Evolutionary conservation across 2,113 vertebrate genomes (phyloP).

Genomic region (Plotosus lineatus): DNA sequence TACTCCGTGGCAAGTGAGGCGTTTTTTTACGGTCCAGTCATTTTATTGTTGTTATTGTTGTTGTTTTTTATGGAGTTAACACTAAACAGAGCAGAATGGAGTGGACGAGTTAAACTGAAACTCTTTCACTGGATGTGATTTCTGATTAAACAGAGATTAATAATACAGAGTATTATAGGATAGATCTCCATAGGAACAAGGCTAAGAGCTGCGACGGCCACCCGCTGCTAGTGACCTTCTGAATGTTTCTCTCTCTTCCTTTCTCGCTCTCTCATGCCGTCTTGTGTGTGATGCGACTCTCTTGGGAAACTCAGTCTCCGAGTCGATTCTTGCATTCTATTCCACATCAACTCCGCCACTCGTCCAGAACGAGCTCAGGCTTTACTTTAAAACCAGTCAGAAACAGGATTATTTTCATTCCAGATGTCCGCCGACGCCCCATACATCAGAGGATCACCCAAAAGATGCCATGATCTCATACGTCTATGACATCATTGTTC

Average conservation of each 20-base stretch:
- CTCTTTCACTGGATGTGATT: too few species aligned
- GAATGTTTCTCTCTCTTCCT: constrained; percentile 64
- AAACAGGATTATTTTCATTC: background rate
- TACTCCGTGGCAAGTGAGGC: background rate
- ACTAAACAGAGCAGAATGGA: background rate
- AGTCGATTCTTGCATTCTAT: background rate
- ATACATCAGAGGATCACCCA: background rate
- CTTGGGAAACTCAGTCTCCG: background rate
- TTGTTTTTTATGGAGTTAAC: constrained; percentile 2
- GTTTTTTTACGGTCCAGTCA: background rate
- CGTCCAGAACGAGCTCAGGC: background rate
- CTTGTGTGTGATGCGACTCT: constrained; percentile 8
- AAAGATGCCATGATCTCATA: background rate
- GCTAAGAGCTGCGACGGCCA: constrained; percentile 74
- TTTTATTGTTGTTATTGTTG: too few species aligned
- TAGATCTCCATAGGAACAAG: constrained; percentile 52
- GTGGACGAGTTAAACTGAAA: background rate
- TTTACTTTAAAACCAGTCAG: background rate
- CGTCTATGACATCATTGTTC: too few species aligned
- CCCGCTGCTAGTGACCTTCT: constrained; percentile 80
- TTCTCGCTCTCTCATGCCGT: background rate
- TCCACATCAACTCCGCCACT: background rate
- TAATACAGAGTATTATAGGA: constrained; percentile 50
- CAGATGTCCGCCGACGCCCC: background rate
- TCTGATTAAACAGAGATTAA: constrained; percentile 18